Evolutionary conservation across 2,888 invertebrate species (phyloP), one percentile per base, ranked within the genome.

Genomic region (Marronus borbonicus): DNA sequence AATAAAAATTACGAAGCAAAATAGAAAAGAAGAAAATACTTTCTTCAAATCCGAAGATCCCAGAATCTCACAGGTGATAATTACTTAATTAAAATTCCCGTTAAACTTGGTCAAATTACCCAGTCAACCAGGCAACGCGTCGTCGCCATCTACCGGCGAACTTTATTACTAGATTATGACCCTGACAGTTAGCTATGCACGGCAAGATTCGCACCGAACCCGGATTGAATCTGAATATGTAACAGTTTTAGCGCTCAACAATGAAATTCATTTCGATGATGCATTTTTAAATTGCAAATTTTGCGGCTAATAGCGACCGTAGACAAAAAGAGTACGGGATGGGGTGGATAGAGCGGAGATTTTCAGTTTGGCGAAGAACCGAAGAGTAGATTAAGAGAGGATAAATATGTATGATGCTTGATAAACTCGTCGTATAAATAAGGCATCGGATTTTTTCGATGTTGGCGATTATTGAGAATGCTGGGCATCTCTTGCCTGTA

Each of bases 231-330:
- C 55, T 58, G 55, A 58, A 58, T 58, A 58, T 58, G 55, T 58
- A 58, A 58, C 55, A 58, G 55, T 58, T 58, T 58, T 58, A 58
- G 20, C 55, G 55, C 7, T 12, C 20, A 62, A 28, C 28, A 31
- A 31, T 62, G 31, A 62, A 62, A 62, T 62, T 31, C 28, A 62
- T 62, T 62, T 31, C 55, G 55, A 8, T 62, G 49, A 44, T 49
- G 66, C 66, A 66, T 20, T 66, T 66, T 66, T 66, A 66, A 44
- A 66, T 66, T 66, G 66, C 66, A 66, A 66, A 66, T 66, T 66
- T 44, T 17, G 44, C 44, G 24, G 44, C 20, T 66, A 49, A 66
- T 66, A 24, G 66, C 65, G 8, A 31, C 14, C n/a, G 55, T 44
- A 44, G 44, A 44, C 44, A 44, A 44, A 44, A 44, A 44, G 8